phyloP scores from a whole-genome alignment of 1,140 invertebrate species.

The Zaprionus gabonicus region DNA sequence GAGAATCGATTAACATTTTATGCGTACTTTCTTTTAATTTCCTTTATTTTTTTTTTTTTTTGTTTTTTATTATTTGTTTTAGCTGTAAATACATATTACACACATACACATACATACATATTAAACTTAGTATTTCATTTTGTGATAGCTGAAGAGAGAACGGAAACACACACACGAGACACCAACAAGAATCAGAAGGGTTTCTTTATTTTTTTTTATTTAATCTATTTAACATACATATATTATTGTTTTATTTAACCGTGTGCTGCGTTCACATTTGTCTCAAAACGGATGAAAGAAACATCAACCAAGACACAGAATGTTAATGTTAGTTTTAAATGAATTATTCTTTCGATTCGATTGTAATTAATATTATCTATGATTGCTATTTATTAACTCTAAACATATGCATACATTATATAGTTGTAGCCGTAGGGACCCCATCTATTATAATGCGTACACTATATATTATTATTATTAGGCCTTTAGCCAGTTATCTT shows the following conservation, averaged over 20 bases:
- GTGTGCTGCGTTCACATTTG: not conserved
- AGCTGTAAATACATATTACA: conserved; percentile 9
- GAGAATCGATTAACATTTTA: not conserved
- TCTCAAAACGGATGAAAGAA: not conserved
- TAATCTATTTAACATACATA: not conserved
- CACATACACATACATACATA: conserved; percentile 7
- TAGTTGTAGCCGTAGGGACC: conserved; percentile 27
- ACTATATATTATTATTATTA: conserved; percentile 30
- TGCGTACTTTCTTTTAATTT: not conserved
- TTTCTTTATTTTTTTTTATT: not conserved
- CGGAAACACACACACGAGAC: conserved; percentile 1
- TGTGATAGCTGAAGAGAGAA: conserved; percentile 58
- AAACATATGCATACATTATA: conserved; percentile 45
- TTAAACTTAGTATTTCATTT: conserved; percentile 76
- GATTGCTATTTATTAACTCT: conserved; percentile 72
- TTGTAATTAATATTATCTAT: conserved; percentile 27
- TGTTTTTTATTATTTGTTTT: conserved; percentile 1
- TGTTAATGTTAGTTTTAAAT: conserved; percentile 39
- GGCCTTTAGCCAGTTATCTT: conserved; percentile 27
- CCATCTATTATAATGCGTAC: conserved; percentile 22
- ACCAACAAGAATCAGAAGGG: not conserved
- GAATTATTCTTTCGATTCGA: conserved; percentile 20
- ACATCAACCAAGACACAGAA: conserved; percentile 17
- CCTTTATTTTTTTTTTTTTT: not conserved
- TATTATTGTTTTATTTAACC: not conserved